These are phyloP conservation scores for Hyla sarda DNA, from an alignment of 2,113 vertebrate genomes.

Conservation along the genomic window DNA sequence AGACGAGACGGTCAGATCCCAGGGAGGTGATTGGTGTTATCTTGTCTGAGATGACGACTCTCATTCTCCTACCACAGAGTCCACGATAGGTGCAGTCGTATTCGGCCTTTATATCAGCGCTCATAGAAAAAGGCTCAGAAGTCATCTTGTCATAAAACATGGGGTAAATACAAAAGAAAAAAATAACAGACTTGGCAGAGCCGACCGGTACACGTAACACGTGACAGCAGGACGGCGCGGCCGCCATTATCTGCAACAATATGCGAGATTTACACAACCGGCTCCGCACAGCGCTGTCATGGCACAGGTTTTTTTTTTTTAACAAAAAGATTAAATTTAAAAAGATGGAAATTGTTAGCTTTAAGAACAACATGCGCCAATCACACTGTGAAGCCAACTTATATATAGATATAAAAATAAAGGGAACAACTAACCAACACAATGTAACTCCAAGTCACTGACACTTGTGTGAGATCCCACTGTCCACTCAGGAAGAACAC, in stretches of 20 bases:
- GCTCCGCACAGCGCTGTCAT: not conserved
- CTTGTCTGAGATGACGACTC: not conserved
- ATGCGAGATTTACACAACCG: not conserved
- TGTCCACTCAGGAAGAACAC: too few species aligned
- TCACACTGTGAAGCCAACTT: not conserved
- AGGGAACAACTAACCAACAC: too few species aligned
- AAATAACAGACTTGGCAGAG: constrained; percentile 21
- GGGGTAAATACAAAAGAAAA: constrained; percentile 23
- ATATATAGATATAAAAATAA: too few species aligned
- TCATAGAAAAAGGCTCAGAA: constrained; percentile 16
- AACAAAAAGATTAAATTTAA: not conserved
- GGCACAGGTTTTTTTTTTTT: not conserved
- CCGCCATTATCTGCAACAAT: not conserved
- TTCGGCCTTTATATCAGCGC: not conserved
- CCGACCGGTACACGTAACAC: not conserved
- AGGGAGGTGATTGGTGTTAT: not conserved
- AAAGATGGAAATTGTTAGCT: too few species aligned
- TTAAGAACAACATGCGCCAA: too few species aligned
- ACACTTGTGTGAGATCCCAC: too few species aligned
- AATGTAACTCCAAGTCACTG: too few species aligned
- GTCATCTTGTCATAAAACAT: constrained; percentile 29
- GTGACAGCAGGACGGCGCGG: not conserved
- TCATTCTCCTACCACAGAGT: not conserved
- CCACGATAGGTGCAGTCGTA: not conserved
- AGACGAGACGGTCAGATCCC: not conserved